Percentiles rank a stretch among this genome's conserved stretches.
These are phyloP conservation scores for Liodrosophila aerea DNA, from an alignment of 2,888 invertebrate species.

Conservation along the genomic window DNA sequence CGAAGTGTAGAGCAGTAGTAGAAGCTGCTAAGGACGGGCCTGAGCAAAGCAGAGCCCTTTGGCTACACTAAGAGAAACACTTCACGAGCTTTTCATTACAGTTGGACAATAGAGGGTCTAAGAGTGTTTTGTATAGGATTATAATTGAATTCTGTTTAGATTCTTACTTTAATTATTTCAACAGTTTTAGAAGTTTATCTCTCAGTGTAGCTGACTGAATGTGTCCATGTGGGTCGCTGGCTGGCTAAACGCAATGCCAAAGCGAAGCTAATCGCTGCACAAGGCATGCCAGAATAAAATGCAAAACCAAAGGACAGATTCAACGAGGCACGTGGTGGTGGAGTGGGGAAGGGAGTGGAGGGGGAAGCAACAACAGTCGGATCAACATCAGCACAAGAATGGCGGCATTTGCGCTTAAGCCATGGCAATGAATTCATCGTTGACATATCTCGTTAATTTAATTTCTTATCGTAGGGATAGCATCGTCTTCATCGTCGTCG, in stretches of 20 bases:
- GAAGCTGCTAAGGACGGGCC: slow-evolving; percentile 5
- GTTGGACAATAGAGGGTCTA: too few species aligned
- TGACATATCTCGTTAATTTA: slow-evolving; percentile 83
- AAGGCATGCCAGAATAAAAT: slow-evolving; percentile 61
- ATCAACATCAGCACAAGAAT: slow-evolving; percentile 68
- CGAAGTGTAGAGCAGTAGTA: background rate
- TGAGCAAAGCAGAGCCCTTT: slow-evolving; percentile 15
- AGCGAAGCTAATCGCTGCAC: slow-evolving; percentile 76
- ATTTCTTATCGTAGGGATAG: slow-evolving; percentile 82
- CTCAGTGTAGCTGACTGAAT: slow-evolving; percentile 53
- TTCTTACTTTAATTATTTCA: too few species aligned
- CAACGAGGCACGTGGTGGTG: background rate
- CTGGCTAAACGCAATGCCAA: slow-evolving; percentile 65
- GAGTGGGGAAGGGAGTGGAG: background rate
- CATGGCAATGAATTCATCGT: slow-evolving; percentile 82
- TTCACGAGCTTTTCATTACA: too few species aligned
- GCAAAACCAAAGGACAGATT: slow-evolving; percentile 48
- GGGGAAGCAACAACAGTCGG: background rate
- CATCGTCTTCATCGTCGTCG: slow-evolving; percentile 60
- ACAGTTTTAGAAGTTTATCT: too few species aligned
- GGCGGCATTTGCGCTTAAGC: slow-evolving; percentile 82
- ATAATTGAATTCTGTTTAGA: too few species aligned
- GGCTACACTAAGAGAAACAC: too few species aligned
- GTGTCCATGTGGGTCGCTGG: slow-evolving; percentile 65
- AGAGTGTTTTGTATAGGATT: too few species aligned